Conservation (phyloP, 2,113 vertebrate genomes). For the Daubentonia madagascariensis region DNA sequence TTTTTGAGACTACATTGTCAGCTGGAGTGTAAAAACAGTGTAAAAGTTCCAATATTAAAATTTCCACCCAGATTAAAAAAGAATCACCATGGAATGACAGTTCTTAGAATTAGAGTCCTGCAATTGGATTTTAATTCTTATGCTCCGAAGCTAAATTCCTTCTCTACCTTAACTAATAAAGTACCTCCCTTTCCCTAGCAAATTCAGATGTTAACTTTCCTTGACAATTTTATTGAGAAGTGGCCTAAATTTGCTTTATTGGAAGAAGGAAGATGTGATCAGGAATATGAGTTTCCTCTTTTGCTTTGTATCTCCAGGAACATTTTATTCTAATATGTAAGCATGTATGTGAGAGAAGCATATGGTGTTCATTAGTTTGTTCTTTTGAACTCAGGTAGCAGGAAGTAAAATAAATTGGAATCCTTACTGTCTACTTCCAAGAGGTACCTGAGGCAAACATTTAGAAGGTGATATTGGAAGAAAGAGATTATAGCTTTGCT, state of each 20-base stretch:
- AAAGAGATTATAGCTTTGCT: neutral
- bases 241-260: neutral
- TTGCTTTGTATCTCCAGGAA: neutral
- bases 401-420: neutral
- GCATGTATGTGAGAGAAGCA: neutral
- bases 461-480: neutral
- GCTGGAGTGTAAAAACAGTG: neutral
- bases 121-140: neutral
- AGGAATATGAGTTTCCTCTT: neutral
- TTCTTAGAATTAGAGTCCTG: neutral
- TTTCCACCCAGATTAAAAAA: neutral
- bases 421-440: neutral
- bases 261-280: neutral
- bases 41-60: conserved; percentile 4
- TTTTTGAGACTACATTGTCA: conserved; percentile 32
- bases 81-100: neutral
- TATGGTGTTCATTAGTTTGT: neutral
- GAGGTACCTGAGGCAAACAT: neutral
- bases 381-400: neutral
- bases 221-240: conserved; percentile 25
- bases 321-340: neutral
- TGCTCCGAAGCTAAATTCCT: neutral
- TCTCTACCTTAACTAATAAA: neutral
- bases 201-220: conserved; percentile 26
- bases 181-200: neutral